Percentiles rank a stretch among this genome's conserved stretches.
Evolutionary conservation across 1,140 invertebrate genomes (phyloP).

Genomic region (Epicauta chinensis): DNA sequence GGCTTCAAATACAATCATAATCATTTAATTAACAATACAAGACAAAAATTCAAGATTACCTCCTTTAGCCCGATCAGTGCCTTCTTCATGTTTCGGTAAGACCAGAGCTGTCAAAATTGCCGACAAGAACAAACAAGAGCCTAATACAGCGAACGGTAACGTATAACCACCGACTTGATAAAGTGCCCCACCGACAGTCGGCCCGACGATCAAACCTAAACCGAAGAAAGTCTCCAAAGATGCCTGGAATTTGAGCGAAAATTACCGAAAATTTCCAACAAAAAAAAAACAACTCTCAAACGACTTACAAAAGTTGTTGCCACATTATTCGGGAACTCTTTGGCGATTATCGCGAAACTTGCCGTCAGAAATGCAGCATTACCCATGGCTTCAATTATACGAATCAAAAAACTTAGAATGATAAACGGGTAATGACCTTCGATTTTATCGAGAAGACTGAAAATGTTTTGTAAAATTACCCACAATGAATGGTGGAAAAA

Average conservation of each 20-base stretch:
- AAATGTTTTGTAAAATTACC: conserved; percentile 18
- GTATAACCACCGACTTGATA: conserved; percentile 78
- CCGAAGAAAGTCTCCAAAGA: conserved; percentile 86
- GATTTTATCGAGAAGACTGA: conserved; percentile 71
- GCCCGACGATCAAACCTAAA: conserved; percentile 79
- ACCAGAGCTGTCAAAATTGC: conserved; percentile 69
- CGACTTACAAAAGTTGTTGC: conserved; percentile 83
- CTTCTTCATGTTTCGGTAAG: conserved; percentile 58
- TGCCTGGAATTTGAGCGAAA: conserved; percentile 49
- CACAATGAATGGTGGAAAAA: background rate
- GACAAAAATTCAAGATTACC: conserved; percentile 42
- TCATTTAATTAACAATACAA: background rate
- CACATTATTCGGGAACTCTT: conserved; percentile 85
- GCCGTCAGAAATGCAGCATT: conserved; percentile 89
- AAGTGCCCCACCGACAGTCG: conserved; percentile 74
- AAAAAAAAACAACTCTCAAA: too few species aligned
- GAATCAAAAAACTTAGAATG: conserved; percentile 73
- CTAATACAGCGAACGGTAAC: conserved; percentile 79
- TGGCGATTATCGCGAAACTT: conserved; percentile 88
- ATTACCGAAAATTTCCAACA: background rate
- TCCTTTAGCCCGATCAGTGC: conserved; percentile 50
- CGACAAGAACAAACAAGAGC: conserved; percentile 65
- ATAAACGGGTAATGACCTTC: conserved; percentile 80
- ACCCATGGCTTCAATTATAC: conserved; percentile 87
- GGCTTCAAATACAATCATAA: conserved; percentile 40